Percentiles rank a stretch among this genome's conserved stretches.
Conservation (phyloP, 2,888 invertebrate genomes). For the Oligia fasciuncula region DNA sequence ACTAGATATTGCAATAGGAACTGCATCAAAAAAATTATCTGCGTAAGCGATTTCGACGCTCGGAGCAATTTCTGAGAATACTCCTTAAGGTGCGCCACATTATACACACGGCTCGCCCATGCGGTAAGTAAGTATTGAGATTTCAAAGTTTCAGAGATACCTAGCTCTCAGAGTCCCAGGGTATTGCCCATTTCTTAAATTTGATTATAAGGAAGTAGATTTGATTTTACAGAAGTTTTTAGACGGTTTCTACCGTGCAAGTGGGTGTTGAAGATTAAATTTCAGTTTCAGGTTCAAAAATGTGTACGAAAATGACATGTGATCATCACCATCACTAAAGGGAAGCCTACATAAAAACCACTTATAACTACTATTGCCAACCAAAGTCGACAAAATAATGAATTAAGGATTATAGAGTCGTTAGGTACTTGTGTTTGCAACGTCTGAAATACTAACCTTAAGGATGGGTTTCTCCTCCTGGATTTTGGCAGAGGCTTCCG, state of each 20-base stretch:
- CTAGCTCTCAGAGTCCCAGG: not conserved
- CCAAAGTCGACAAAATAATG: not conserved
- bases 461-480: not conserved
- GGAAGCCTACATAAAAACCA: not conserved
- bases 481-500: too few species aligned
- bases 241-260: not conserved
- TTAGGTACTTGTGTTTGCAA: not conserved
- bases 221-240: not conserved
- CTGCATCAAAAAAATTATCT: constrained; percentile 3
- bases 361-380: not conserved
- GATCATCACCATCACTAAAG: not conserved
- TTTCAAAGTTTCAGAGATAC: not conserved
- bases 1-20: not conserved
- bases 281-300: not conserved
- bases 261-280: not conserved
- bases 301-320: not conserved
- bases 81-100: not conserved
- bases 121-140: not conserved
- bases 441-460: not conserved
- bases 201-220: not conserved
- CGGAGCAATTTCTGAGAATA: constrained; percentile 13
- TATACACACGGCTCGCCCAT: not conserved
- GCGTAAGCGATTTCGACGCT: constrained; percentile 9
- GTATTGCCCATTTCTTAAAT: not conserved
- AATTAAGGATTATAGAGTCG: not conserved